Conservation (phyloP, 2,797 vertebrate genomes). For the Enteromius thamalakanensis region DNA sequence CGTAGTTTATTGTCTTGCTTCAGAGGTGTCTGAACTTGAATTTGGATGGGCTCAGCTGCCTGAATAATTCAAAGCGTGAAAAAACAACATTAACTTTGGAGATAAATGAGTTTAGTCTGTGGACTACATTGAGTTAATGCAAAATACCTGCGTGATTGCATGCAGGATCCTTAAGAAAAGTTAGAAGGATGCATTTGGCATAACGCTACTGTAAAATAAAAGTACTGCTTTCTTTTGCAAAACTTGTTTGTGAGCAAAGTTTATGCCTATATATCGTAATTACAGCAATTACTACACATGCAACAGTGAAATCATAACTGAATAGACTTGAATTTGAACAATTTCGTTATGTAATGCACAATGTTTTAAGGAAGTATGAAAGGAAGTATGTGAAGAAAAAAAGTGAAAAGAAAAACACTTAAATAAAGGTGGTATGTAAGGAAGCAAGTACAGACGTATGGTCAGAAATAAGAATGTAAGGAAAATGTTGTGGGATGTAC, state of each 20-base stretch:
- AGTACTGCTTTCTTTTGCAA: background rate
- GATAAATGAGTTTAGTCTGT: background rate
- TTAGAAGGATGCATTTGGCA: background rate
- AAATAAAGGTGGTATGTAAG: background rate
- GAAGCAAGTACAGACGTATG: background rate
- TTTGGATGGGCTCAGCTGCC: conserved; percentile 84
- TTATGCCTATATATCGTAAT: background rate
- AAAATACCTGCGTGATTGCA: background rate
- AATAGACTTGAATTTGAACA: background rate
- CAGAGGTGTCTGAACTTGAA: conserved; percentile 83
- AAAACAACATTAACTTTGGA: background rate
- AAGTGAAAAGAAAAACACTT: background rate
- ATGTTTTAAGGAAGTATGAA: background rate
- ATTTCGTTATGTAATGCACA: background rate
- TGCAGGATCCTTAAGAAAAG: background rate
- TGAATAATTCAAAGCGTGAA: conserved; percentile 32
- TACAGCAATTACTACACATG: background rate
- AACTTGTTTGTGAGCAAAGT: background rate
- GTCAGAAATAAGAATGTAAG: background rate
- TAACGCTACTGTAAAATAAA: background rate
- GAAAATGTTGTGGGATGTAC: background rate
- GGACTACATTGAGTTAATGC: background rate
- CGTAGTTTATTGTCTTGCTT: conserved; percentile 74
- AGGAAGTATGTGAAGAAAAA: background rate
- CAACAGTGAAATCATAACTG: too few relatives aligned